These are phyloP conservation scores for Oxyteleia sp. DNA, from an alignment of 2,888 invertebrate species.

Conservation along the genomic window DNA sequence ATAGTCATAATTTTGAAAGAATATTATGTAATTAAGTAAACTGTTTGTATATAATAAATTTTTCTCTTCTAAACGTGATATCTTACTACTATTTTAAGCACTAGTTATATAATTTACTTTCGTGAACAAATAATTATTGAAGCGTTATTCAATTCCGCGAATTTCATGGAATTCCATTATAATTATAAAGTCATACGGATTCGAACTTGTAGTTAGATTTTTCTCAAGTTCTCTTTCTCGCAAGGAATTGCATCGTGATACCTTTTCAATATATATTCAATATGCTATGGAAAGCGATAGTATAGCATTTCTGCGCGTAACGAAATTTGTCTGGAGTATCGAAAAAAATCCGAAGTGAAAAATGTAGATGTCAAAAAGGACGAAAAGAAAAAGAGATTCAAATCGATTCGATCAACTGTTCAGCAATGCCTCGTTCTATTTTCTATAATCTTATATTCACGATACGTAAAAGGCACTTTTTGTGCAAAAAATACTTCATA, in stretches of 20 bases:
- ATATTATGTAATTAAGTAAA: no score
- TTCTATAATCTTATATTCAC: constrained; percentile 12
- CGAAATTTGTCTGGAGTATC: constrained; percentile 27
- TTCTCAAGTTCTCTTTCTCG: not conserved
- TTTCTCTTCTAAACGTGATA: no score
- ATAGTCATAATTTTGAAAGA: no score
- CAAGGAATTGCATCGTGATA: not conserved
- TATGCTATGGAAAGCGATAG: constrained; percentile 17
- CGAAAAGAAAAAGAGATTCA: constrained; percentile 6
- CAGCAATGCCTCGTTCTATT: constrained; percentile 13
- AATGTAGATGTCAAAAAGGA: constrained; percentile 10
- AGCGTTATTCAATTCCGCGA: no score
- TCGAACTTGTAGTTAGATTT: not conserved
- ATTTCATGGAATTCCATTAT: not conserved
- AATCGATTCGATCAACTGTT: constrained; percentile 29
- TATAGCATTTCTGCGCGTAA: constrained; percentile 17
- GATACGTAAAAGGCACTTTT: not conserved
- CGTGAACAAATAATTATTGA: no score
- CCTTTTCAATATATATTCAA: constrained; percentile 19
- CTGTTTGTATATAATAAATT: no score
- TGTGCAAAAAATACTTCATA: constrained; percentile 1
- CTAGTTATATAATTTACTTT: no score
- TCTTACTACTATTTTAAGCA: no score
- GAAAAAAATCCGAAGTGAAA: constrained; percentile 24
- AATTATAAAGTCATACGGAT: not conserved